phyloP scores from a whole-genome alignment of 2,888 invertebrate genomes.

The Melitaea athalia region DNA sequence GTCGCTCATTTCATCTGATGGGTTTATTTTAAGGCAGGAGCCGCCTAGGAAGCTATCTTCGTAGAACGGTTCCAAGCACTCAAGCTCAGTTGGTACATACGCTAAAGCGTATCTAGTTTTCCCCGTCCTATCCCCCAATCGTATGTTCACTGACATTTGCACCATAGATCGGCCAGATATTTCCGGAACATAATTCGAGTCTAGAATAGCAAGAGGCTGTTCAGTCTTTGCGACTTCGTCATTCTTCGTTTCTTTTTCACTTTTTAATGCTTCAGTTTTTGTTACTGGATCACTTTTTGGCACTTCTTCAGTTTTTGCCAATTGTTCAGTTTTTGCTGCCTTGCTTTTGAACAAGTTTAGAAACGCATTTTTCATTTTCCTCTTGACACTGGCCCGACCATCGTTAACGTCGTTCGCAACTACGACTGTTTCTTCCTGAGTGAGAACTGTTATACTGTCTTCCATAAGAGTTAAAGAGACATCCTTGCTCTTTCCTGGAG shows the following conservation, averaged over 20 bases:
- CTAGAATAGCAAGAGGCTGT: neutral
- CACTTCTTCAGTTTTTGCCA: neutral
- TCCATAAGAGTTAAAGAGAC: slow-evolving; percentile 9
- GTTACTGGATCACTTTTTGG: no score
- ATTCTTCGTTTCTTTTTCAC: slow-evolving; percentile 10
- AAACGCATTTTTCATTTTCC: slow-evolving; percentile 46
- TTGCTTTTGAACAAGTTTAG: slow-evolving; percentile 41
- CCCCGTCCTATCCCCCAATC: slow-evolving; percentile 42
- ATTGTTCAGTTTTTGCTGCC: slow-evolving; percentile 25
- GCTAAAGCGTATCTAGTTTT: slow-evolving; percentile 50
- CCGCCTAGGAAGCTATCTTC: slow-evolving; percentile 80
- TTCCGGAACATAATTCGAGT: neutral
- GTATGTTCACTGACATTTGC: slow-evolving; percentile 51
- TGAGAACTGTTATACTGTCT: slow-evolving; percentile 25
- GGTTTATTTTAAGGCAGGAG: slow-evolving; percentile 72
- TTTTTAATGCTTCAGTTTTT: slow-evolving; percentile 32
- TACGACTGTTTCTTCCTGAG: slow-evolving; percentile 27
- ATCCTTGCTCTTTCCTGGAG: slow-evolving; percentile 31
- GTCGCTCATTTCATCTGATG: slow-evolving; percentile 51
- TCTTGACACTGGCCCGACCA: slow-evolving; percentile 35
- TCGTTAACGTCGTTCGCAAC: slow-evolving; percentile 17
- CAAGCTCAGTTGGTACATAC: slow-evolving; percentile 52
- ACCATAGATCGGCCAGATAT: slow-evolving; percentile 44
- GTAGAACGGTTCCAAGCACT: slow-evolving; percentile 62
- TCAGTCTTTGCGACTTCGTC: neutral